Evolutionary conservation across 1,140 invertebrate genomes (phyloP), one percentile per base, ranked within the genome.

Genomic region (Pseudomyrmex pallidus): DNA sequence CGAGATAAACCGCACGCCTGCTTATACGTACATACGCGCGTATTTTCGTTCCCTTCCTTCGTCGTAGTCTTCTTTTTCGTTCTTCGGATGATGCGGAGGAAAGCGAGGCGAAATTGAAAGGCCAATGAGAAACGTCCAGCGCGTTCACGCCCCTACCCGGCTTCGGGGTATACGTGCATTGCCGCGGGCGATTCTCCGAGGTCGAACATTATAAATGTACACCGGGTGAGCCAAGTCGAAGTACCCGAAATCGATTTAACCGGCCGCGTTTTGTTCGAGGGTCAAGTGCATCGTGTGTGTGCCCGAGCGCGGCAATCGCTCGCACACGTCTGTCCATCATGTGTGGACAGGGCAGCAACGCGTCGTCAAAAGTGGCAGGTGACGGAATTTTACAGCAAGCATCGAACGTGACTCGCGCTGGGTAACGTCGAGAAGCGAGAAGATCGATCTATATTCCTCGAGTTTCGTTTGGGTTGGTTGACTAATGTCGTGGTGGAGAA

Each of bases 151-250:
- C 85, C 80, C 74, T 83, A 1, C 56, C 35, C 78, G 74, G 70
- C 78, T 70, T 83, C 83, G 63, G 78, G 83, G 76, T 87, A 62
- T 89, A 87, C 88, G 84, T 83, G 89, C 63, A 74, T 77, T 50
- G 86, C 89, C 66, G 62, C 57, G 72, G 82, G 86, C 88, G 61
- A 50, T 61, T 87, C 66, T 82, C 50, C 20, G 70, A 85, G 82
- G 83, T 88, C 72, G 83, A 12, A 87, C 57, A 86, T 88, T 86
- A 89, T 89, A 89, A 89, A 89, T 89, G 83, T 89, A 87, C 83
- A 72, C 63, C 76, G 87, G 82, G 87, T 80, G 87, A 74, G 64
- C 48, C 76, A 68, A 76, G 84, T 72, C 66, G 87, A 88, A 86
- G 85, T 56, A 25, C 44, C 35, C 68, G n/a, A 82, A 87, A 90